phyloP scores from a whole-genome alignment of 2,113 vertebrate genomes.

The Istiophorus platypterus region DNA sequence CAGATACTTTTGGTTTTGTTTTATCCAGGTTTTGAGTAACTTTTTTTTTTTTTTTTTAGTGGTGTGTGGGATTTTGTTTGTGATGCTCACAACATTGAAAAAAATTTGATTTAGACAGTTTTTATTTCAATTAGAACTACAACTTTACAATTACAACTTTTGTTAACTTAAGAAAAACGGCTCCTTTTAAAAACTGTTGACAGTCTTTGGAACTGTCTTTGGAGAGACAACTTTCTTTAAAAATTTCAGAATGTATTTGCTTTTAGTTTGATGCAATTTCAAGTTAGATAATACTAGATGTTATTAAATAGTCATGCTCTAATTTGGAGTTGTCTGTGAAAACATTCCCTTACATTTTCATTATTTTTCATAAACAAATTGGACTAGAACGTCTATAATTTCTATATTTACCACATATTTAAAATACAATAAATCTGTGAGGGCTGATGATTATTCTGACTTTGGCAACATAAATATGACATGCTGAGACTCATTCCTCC shows the following conservation, averaged over 20 bases:
- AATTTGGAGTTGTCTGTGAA: conserved; percentile 4
- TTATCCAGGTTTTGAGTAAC: not conserved
- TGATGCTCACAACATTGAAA: conserved; percentile 1
- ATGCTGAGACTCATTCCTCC: conserved; percentile 49
- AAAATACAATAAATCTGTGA: not conserved
- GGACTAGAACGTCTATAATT: conserved; percentile 26
- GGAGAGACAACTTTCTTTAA: not conserved
- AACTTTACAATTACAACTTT: too few species aligned
- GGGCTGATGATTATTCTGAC: not conserved
- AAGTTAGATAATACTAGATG: not conserved
- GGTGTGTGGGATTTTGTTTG: not conserved
- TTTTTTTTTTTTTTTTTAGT: not conserved
- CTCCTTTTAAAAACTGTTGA: not conserved
- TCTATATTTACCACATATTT: too few species aligned
- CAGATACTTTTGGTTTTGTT: not conserved
- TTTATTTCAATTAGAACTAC: not conserved
- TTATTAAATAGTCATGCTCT: too few species aligned
- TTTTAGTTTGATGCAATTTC: too few species aligned
- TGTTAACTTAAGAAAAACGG: not conserved
- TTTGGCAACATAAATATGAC: conserved; percentile 9
- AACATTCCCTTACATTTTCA: not conserved
- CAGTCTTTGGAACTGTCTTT: not conserved
- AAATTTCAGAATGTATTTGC: too few species aligned
- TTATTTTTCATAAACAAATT: conserved; percentile 22
- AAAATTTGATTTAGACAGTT: conserved; percentile 8